Base-by-base conservation (phyloP, 2,797 vertebrate genomes). In the Oryzias dopingdopingensis region DNA sequence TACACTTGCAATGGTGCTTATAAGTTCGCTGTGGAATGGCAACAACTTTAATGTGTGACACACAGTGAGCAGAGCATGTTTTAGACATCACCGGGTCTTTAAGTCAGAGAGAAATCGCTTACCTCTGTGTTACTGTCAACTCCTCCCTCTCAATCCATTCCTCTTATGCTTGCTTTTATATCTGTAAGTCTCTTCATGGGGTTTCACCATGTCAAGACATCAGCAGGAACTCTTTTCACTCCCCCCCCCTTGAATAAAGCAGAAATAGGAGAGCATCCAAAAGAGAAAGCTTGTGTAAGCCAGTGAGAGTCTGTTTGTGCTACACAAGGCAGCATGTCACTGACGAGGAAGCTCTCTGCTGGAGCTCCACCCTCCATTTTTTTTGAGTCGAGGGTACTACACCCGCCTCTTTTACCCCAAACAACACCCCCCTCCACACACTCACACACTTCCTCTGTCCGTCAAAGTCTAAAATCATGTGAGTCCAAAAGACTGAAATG, bases 331-430 rank as follows among this genome's bases (percentile, higher is more conserved):
- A 23, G 70, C 80, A 72, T 86, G 82, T 79, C 70, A 74, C 50
- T 72, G 73, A 77, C 74, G 69, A 80, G 85, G 81, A 82, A 73
- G 81, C 71, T 72, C 73, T 70, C 44, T 42, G 48, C 59, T 68
- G 16, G 44, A 71, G 85, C 88, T 86, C 88, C 87, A 81, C 88
- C 88, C 32, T 37, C 32, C 82, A 73, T 63, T 55, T 72, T 77
- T 48, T 79, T 52, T 64, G 26, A 64, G 56, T 62, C 68, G 49
- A 50, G 62, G 46, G 52, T 48, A 59, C 10, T 37, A 37, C 43
- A 61, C 29, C 59, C 80, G 62, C 48, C 51, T 32, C 51, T 56
- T 42, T 23, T 20, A 46, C 46, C 16, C 42, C 41, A 47, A 42
- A 37, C 10, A 37, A 12, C 32, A 59, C 14, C 42, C 5, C 22